A percentile compares a stretch with the other conserved stretches of the same genome.
These are phyloP conservation scores for Coregonus sp. DNA, from an alignment of 2,797 vertebrate species.

Conservation along the genomic window DNA sequence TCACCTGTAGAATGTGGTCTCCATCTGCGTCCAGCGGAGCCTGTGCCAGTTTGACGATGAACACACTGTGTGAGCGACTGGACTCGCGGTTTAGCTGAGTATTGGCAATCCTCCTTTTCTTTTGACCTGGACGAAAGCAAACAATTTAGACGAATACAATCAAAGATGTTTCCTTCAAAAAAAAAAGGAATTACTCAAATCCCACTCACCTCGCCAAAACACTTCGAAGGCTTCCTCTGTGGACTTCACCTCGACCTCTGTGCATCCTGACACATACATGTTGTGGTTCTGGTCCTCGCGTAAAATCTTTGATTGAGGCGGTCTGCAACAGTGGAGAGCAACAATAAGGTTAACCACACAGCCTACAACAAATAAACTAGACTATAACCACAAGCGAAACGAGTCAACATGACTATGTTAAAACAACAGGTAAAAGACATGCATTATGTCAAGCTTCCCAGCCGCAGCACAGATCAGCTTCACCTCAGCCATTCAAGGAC, in stretches of 20 bases:
- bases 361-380: not conserved
- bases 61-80: conserved; percentile 96
- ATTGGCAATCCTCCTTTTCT: conserved; percentile 92
- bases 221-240: conserved; percentile 96
- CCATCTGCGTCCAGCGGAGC: conserved; percentile 93
- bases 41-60: conserved; percentile 91
- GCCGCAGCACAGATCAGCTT: not conserved
- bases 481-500: not conserved
- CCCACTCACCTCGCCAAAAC: conserved; percentile 90
- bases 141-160: not conserved
- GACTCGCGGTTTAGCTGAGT: conserved; percentile 94
- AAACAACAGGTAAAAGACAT: not conserved
- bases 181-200: not conserved
- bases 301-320: conserved; percentile 90
- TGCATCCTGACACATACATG: conserved; percentile 96
- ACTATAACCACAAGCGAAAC: not conserved
- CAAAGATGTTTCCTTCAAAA: not conserved
- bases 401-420: not conserved
- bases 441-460: not conserved
- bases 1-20: conserved; percentile 92
- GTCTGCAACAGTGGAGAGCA: conserved; percentile 66
- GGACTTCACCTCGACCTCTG: conserved; percentile 94
- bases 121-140: conserved; percentile 81
- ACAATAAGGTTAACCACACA: conserved; percentile 4
- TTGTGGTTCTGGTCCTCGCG: conserved; percentile 96